Evolutionary conservation across 2,888 invertebrate genomes (phyloP).

Genomic region (Ophion ellenae): DNA sequence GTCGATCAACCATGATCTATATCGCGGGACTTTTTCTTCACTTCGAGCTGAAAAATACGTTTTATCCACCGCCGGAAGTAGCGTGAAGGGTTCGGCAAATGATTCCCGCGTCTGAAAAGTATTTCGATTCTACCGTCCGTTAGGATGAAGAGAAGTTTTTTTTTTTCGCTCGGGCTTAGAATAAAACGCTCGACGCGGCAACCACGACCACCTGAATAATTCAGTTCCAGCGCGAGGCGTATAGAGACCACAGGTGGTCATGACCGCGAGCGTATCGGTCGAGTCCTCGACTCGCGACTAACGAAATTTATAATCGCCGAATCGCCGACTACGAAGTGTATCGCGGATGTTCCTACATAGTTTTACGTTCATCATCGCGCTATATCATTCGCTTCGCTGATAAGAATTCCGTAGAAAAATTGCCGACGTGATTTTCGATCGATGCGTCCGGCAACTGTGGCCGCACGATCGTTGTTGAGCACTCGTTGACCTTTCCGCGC

Average conservation of each 20-base stretch:
- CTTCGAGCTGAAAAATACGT: background rate
- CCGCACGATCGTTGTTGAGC: conserved; percentile 3
- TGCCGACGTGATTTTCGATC: background rate
- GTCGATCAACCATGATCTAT: background rate
- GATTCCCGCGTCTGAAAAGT: background rate
- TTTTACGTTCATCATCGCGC: background rate
- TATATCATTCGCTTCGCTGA: background rate
- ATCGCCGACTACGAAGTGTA: background rate
- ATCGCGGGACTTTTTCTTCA: background rate
- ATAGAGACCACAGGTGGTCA: conserved; percentile 29
- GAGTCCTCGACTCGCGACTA: conserved; percentile 14
- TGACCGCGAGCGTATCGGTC: conserved; percentile 41
- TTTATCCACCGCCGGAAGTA: background rate
- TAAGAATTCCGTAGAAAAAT: background rate
- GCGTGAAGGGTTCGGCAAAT: background rate
- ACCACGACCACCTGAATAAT: conserved; percentile 45
- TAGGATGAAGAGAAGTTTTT: conserved; percentile 16
- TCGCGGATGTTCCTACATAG: background rate
- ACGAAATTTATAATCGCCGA: background rate
- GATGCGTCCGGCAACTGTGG: background rate
- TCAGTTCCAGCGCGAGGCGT: conserved; percentile 43
- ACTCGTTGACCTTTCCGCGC: conserved; percentile 27
- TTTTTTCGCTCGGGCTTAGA: conserved; percentile 36
- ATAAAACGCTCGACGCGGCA: conserved; percentile 46
- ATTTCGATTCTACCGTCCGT: background rate